Percentiles rank a stretch among this genome's conserved stretches.
phyloP scores from a whole-genome alignment of 2,797 vertebrate species.

The Artibeus jamaicensis region DNA sequence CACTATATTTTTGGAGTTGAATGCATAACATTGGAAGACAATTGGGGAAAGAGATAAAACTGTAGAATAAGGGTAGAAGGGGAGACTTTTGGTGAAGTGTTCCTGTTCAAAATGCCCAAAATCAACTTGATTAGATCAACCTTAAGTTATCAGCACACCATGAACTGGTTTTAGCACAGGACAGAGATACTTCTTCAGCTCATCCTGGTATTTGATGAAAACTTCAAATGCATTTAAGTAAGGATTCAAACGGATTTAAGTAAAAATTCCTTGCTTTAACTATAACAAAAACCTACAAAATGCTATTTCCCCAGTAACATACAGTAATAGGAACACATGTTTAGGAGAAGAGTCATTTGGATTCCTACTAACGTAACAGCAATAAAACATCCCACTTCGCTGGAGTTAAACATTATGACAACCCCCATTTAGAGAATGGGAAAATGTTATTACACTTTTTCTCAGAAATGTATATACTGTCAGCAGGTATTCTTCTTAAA shows the following conservation, averaged over 20 bases:
- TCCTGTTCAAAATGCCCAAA: neutral
- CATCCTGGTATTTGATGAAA: neutral
- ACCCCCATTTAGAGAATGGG: neutral
- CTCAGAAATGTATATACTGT: neutral
- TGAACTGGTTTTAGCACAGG: neutral
- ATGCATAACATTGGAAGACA: neutral
- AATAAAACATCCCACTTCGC: neutral
- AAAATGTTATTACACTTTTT: constrained; percentile 21
- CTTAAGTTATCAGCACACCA: neutral
- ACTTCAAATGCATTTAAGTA: constrained; percentile 14
- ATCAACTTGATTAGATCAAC: neutral
- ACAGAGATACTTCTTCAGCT: neutral
- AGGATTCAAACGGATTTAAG: neutral
- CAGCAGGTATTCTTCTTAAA: constrained; percentile 33
- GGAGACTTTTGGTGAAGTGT: neutral
- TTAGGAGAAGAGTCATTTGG: neutral
- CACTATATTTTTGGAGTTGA: neutral
- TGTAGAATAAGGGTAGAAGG: neutral
- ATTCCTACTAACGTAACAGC: constrained; percentile 20
- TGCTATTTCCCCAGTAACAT: constrained; percentile 3
- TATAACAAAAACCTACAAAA: neutral
- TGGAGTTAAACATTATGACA: constrained; percentile 19
- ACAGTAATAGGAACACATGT: neutral
- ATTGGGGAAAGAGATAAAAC: neutral
- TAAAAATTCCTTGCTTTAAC: neutral